Evolutionary conservation across 2,888 invertebrate genomes (phyloP).

Genomic region (Metellina segmentata): DNA sequence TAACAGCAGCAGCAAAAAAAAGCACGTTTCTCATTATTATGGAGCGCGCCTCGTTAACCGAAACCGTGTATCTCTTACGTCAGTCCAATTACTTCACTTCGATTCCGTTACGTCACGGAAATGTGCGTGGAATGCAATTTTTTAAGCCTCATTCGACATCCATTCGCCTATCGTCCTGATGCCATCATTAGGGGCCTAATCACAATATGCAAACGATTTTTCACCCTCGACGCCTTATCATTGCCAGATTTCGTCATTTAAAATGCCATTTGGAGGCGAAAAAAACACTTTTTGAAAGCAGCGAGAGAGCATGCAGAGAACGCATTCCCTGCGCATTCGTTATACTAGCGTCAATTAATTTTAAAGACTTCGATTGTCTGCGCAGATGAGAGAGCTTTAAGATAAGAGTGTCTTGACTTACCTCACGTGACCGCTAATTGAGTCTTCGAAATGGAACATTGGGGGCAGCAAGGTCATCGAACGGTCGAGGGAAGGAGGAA

Average conservation of each 20-base stretch:
- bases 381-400: constrained; percentile 55
- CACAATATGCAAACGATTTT: constrained; percentile 9
- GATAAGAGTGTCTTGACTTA: constrained; percentile 55
- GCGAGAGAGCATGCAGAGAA: not conserved
- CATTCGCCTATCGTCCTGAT: constrained; percentile 56
- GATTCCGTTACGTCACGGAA: constrained; percentile 67
- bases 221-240: not conserved
- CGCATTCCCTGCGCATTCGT: not conserved
- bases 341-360: constrained; percentile 56
- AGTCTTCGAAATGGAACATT: not conserved
- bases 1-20: constrained; percentile 33
- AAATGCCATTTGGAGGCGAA: not conserved
- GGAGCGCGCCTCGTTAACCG: constrained; percentile 64
- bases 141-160: constrained; percentile 74
- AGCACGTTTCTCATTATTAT: constrained; percentile 68
- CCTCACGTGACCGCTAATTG: constrained; percentile 3
- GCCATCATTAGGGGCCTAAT: constrained; percentile 64
- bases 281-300: not conserved
- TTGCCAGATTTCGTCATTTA: not conserved
- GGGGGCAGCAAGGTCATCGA: not conserved
- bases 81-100: constrained; percentile 76
- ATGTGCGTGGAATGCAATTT: constrained; percentile 76
- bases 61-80: constrained; percentile 65
- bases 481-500: not conserved
- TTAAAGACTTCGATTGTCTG: constrained; percentile 63